phyloP scores from a whole-genome alignment of 2,888 invertebrate genomes.

The Dasysyrphus tricinctus region DNA sequence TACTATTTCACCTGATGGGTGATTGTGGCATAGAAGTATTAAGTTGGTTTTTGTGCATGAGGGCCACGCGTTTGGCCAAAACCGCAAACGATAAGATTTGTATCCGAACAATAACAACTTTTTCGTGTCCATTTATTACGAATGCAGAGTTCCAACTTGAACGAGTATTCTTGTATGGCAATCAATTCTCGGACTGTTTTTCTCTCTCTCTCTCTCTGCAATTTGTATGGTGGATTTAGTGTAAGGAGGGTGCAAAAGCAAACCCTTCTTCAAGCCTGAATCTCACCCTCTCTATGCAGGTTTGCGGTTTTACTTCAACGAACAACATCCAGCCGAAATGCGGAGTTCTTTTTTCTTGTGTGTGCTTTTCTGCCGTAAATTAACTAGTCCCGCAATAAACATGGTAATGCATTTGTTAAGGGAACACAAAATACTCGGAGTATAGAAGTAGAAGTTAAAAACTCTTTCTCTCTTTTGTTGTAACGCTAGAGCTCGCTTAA shows the following conservation, averaged over 20 bases:
- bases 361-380: slow-evolving; percentile 59
- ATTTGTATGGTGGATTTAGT: background rate
- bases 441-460: slow-evolving; percentile 9
- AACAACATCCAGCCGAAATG: slow-evolving; percentile 36
- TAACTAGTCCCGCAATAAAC: slow-evolving; percentile 69
- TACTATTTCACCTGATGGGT: slow-evolving; percentile 6
- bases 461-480: slow-evolving; percentile 20
- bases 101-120: slow-evolving; percentile 60
- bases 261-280: slow-evolving; percentile 29
- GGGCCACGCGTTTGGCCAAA: slow-evolving; percentile 56
- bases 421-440: slow-evolving; percentile 6
- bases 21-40: slow-evolving; percentile 2
- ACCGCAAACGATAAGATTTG: slow-evolving; percentile 70
- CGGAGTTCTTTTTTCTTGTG: slow-evolving; percentile 35
- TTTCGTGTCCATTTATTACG: slow-evolving; percentile 57
- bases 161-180: slow-evolving; percentile 33
- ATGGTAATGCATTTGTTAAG: slow-evolving; percentile 61
- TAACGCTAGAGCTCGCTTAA: slow-evolving; percentile 45
- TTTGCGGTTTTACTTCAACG: slow-evolving; percentile 62
- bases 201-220: background rate
- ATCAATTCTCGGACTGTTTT: slow-evolving; percentile 37
- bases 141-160: slow-evolving; percentile 44
- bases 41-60: slow-evolving; percentile 3
- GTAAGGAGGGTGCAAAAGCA: slow-evolving; percentile 46
- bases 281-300: slow-evolving; percentile 56